phyloP scores from a whole-genome alignment of 1,140 invertebrate species.

The Chrysoperla carnea region DNA sequence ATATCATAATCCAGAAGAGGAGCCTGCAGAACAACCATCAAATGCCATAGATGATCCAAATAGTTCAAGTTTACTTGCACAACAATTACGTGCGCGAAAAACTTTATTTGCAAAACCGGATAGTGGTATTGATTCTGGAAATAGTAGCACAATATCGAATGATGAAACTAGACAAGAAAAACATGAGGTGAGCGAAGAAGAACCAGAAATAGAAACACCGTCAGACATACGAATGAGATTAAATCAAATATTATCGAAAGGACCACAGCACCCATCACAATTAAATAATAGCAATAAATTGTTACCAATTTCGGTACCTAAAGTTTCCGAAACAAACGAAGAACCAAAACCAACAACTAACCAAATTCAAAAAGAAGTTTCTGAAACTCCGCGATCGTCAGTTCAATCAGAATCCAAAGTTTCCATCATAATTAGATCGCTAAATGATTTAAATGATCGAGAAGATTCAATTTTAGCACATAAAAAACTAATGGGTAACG shows the following conservation, averaged over 20 bases:
- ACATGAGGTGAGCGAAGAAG: too few species aligned
- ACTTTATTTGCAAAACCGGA: not conserved
- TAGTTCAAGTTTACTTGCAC: not conserved
- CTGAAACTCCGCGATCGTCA: not conserved
- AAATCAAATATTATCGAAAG: too few species aligned
- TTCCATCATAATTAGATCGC: not conserved
- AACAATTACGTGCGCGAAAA: not conserved
- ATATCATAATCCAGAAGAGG: not conserved
- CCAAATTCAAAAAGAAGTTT: not conserved
- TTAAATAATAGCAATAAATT: too few species aligned
- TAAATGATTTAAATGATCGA: not conserved
- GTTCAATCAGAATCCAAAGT: not conserved
- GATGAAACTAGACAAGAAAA: too few species aligned
- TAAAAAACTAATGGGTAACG: not conserved
- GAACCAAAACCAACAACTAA: not conserved
- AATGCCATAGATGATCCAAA: not conserved
- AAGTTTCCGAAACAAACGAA: not conserved
- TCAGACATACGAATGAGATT: too few species aligned
- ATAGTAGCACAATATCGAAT: too few species aligned
- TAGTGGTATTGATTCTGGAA: too few species aligned
- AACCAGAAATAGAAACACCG: too few species aligned
- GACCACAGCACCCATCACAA: too few species aligned
- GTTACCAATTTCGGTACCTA: not conserved
- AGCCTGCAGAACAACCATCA: not conserved
- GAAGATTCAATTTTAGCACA: not conserved